Evolutionary conservation across 2,888 invertebrate genomes (phyloP).

Genomic region (Phengaris arion): DNA sequence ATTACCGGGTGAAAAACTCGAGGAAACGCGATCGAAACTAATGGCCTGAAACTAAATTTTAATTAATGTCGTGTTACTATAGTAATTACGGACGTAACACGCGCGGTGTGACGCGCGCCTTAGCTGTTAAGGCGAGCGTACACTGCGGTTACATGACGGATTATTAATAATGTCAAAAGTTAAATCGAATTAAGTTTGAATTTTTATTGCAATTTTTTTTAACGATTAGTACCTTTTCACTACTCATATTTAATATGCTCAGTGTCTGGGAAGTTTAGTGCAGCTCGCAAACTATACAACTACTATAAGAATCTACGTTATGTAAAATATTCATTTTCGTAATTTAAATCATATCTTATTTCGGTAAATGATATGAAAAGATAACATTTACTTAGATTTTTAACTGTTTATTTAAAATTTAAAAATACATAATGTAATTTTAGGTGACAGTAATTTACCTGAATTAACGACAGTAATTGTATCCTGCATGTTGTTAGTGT

Average conservation of each 20-base stretch:
- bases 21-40: slow-evolving; percentile 77
- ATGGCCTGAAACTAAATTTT: slow-evolving; percentile 80
- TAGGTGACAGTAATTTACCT: neutral
- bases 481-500: neutral
- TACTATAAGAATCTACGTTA: too few relatives aligned
- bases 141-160: neutral
- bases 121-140: slow-evolving; percentile 33
- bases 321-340: too few relatives aligned
- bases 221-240: too few relatives aligned
- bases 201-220: too few relatives aligned
- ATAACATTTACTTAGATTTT: neutral
- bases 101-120: slow-evolving; percentile 55
- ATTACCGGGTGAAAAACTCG: slow-evolving; percentile 71
- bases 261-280: too few relatives aligned
- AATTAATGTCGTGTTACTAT: slow-evolving; percentile 80
- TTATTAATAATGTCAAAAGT: neutral
- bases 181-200: too few relatives aligned
- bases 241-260: too few relatives aligned
- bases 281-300: too few relatives aligned
- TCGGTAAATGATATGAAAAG: too few relatives aligned
- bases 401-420: neutral
- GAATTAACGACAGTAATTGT: neutral
- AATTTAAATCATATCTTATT: too few relatives aligned
- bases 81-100: slow-evolving; percentile 78
- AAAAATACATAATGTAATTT: neutral